These are phyloP conservation scores for Cavia aperea DNA, from an alignment of 2,113 vertebrate genomes.

Conservation along the genomic window DNA sequence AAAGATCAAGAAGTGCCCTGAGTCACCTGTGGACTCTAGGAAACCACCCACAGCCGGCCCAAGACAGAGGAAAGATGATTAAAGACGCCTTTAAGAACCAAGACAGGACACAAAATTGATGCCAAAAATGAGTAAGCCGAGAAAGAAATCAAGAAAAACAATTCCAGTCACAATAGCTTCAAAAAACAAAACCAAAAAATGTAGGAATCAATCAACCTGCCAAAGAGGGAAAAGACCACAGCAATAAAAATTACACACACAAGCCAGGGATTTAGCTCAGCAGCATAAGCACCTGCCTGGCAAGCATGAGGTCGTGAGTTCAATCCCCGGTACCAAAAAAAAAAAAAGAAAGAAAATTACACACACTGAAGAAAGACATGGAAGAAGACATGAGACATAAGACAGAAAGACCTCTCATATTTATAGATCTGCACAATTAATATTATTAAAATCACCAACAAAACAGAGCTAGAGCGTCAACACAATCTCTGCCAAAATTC, in stretches of 20 bases:
- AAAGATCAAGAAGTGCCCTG: not conserved
- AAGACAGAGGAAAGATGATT: not conserved
- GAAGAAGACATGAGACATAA: not conserved
- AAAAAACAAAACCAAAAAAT: not conserved
- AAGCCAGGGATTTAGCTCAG: too few species aligned
- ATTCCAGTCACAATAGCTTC: not conserved
- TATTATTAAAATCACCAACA: not conserved
- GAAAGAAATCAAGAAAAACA: not conserved
- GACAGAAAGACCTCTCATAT: not conserved
- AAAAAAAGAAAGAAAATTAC: not conserved
- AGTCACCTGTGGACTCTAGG: rapidly evolving
- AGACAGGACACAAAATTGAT: not conserved
- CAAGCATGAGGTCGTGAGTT: too few species aligned
- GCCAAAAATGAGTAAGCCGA: not conserved
- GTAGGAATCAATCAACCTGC: not conserved
- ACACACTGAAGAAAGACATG: not conserved
- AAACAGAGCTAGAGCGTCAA: not conserved
- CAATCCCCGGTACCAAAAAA: too few species aligned
- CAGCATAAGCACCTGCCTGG: too few species aligned
- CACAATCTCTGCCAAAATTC: not conserved
- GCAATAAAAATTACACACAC: not conserved
- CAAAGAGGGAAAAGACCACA: not conserved
- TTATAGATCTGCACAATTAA: not conserved
- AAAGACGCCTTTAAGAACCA: not conserved
- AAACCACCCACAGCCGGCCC: not conserved